Percentiles rank a stretch among this genome's conserved stretches.
Evolutionary conservation across 92 coral and sea anemone species (phyloP).

Genomic region (Umimayanthus chanpuru): DNA sequence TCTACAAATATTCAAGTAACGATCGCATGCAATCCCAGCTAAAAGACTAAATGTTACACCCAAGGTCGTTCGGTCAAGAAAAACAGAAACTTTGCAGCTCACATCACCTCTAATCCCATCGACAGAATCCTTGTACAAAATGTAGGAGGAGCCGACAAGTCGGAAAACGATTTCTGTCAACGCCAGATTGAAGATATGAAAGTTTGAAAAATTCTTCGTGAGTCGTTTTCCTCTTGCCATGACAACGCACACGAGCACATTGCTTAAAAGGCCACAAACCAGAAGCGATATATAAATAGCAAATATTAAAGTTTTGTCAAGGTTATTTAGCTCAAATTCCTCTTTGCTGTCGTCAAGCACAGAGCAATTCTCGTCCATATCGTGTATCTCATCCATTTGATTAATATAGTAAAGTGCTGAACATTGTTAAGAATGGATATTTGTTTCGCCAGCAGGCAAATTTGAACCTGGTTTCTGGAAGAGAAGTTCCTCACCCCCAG

Average conservation of each 20-base stretch:
- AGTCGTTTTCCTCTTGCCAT: conserved; percentile 12
- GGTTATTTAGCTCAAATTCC: not conserved
- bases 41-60: conserved; percentile 3
- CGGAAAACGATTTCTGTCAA: conserved; percentile 25
- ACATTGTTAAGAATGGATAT: not conserved
- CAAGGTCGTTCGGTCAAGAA: not conserved
- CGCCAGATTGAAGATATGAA: conserved; percentile 41
- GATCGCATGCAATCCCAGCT: conserved; percentile 18
- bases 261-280: conserved; percentile 3
- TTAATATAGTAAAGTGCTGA: not conserved
- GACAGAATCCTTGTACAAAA: not conserved
- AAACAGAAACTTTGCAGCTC: not conserved
- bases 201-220: conserved; percentile 16
- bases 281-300: not conserved
- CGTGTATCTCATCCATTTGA: not conserved
- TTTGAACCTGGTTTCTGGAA: not conserved
- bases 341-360: not conserved
- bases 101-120: not conserved
- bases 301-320: not conserved
- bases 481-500: not conserved
- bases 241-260: not conserved
- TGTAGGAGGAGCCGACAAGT: not conserved
- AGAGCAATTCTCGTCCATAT: not conserved
- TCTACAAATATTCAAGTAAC: not conserved
- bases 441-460: not conserved